These are phyloP conservation scores for Dolichomitus sp. DNA, from an alignment of 2,888 invertebrate genomes.

Conservation along the genomic window DNA sequence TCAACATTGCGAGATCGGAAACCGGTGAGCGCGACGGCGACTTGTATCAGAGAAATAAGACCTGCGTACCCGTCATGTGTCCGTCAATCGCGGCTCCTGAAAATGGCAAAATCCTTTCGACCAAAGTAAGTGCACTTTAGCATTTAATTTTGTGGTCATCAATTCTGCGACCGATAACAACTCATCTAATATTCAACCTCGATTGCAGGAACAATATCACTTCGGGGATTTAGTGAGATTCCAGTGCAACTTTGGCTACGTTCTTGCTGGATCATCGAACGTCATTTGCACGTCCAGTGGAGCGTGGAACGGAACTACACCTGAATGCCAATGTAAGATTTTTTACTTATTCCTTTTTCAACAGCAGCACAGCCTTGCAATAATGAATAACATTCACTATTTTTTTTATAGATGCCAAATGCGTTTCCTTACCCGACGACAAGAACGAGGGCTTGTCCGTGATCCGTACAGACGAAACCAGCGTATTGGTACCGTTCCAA, in stretches of 20 bases:
- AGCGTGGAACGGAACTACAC: constrained; percentile 97
- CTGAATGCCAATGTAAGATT: constrained; percentile 96
- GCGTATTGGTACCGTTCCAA: constrained; percentile 95
- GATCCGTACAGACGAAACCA: constrained; percentile 92
- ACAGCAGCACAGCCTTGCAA: not conserved
- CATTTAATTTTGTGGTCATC: not conserved
- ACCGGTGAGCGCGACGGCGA: constrained; percentile 96
- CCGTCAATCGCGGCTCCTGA: constrained; percentile 92
- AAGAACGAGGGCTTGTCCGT: constrained; percentile 95
- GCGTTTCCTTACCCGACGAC: constrained; percentile 96
- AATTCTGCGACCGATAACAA: not conserved
- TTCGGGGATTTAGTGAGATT: constrained; percentile 96
- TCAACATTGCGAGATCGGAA: constrained; percentile 92
- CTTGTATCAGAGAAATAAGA: constrained; percentile 95
- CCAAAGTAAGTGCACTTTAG: constrained; percentile 87
- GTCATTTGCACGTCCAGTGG: constrained; percentile 96
- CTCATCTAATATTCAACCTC: not conserved
- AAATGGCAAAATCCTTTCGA: constrained; percentile 94
- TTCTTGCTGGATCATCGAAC: constrained; percentile 95
- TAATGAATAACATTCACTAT: constrained; percentile 12
- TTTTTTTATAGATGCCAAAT: constrained; percentile 92
- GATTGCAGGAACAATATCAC: constrained; percentile 90
- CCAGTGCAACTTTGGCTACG: constrained; percentile 98
- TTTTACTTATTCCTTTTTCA: not conserved
- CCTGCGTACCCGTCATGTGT: constrained; percentile 98